Base-by-base conservation (phyloP, 2,888 invertebrate genomes). In the Spialia ferax region DNA sequence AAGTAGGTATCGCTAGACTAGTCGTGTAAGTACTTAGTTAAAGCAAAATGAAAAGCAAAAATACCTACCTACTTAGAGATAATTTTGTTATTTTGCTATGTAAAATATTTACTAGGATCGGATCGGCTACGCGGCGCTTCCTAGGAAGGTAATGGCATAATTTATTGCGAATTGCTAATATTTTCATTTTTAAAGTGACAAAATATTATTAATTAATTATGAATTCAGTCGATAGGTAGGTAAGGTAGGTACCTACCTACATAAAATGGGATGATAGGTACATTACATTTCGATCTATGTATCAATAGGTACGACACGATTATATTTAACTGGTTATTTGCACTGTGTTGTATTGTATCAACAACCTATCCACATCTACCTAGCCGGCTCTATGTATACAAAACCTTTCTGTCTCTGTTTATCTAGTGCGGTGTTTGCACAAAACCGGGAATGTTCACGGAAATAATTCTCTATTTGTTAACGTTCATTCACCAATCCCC, bases 401-500 rank as follows among this genome's bases (percentile, higher is more conserved):
- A 76, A 82, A 84, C 79, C 78, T 79, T 74, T 78, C 76, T 74
- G 73, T 77, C 77, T 82, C 73, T 87, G 78, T 87, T 85, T 88
- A 77, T 79, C 78, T 82, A 78, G 72, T 71, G 73, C 70, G 73
- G 69, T 89, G 87, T 90, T 89, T 89, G 85, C 84, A 87, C 83
- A 88, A 90, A 79, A 80, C 79, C 78, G 76, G 77, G 73, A 77
- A 79, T 77, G 75, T 87, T 88, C 83, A 76, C 71, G 73, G 82
- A 85, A 87, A 89, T 87, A 84, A 87, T 89, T 87, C 83, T 85
- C 82, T 80, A 86, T 88, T 88, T 89, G 85, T 85, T 81, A 70
- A 80, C 81, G 85, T 86, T 87, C 83, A 87, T 88, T 89, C 86
- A 87, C 87, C 85, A 86, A 89, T 87, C 83, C 78, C 75, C 71